Evolutionary conservation across 1,140 invertebrate genomes (phyloP), one percentile per base, ranked within the genome.

Genomic region (Drosophila eugracilis): DNA sequence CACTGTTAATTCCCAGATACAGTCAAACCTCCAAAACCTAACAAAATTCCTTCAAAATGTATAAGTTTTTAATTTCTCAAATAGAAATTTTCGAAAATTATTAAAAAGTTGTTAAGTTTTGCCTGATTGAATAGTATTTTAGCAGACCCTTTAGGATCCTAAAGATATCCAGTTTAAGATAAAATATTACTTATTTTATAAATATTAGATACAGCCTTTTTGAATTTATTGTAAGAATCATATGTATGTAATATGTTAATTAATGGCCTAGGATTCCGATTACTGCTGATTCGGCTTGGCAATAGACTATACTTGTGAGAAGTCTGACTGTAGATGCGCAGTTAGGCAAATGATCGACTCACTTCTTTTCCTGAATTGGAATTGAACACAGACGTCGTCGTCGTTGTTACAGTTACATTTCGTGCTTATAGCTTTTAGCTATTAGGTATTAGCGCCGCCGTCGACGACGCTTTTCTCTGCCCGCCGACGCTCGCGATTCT

Each of bases 381-480:
- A n/a, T n/a, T n/a, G n/a, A 54, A 52, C 55, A 26, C 48, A 37
- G 21, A 24, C 22, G 55, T 36, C 22, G 55, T 58, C 10, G 54
- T 14, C 30, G 49, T 19, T 15, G 47, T 80, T 76, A 80, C 71
- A 60, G 59, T 76, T 80, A 75, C 54, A 65, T 74, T 57, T 47
- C 53, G 36, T 62, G 26, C 10, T n/a, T 42, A 10, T 12, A 21
- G 41, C 41, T 7, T 17, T 37, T 37, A 37, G n/a, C 34, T 21
- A 39, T 39, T 17, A 10, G 14, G 28, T 17, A 44, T 49, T 67
- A 50, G 24, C 50, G 54, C 30, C 12, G 54, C 14, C 76, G 57
- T 26, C 42, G 57, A 22, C 44, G 39, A 5, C 24, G 62, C 5
- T 9, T 21, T n/a, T 7, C 44, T 57, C 52, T 41, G 66, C 42